Percentiles rank a stretch among this genome's conserved stretches.
Conservation (phyloP, 2,888 invertebrate species). For the Orchesella flavescens region DNA sequence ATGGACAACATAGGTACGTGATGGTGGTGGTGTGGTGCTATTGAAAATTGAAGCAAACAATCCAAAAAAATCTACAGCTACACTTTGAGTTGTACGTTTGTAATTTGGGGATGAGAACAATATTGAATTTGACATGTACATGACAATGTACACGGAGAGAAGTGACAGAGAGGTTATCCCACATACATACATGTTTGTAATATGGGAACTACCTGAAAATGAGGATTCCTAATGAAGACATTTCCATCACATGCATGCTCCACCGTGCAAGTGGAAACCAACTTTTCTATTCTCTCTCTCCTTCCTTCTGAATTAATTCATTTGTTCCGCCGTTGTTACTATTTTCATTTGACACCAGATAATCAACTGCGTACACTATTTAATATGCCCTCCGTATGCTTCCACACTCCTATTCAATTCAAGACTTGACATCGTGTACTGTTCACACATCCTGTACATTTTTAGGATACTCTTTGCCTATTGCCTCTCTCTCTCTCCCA, state of each 20-base stretch:
- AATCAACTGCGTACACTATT: slow-evolving; percentile 10
- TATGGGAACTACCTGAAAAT: too few species aligned
- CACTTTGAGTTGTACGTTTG: too few species aligned
- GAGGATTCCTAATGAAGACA: slow-evolving; percentile 55
- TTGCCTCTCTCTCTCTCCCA: neutral
- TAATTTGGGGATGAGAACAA: neutral
- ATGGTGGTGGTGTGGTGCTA: too few species aligned
- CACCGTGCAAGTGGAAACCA: neutral
- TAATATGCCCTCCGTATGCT: slow-evolving; percentile 13
- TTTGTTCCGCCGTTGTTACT: slow-evolving; percentile 50
- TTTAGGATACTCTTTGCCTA: neutral
- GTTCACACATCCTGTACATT: slow-evolving; percentile 57
- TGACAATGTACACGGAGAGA: slow-evolving; percentile 13
- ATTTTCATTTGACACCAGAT: slow-evolving; percentile 32
- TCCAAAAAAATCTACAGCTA: too few species aligned
- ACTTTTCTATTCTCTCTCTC: neutral
- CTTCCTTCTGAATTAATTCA: slow-evolving; percentile 38
- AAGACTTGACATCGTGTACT: slow-evolving; percentile 38
- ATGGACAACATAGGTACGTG: too few species aligned
- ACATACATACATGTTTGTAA: neutral
- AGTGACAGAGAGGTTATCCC: neutral
- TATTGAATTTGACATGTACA: slow-evolving; percentile 44
- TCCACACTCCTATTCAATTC: slow-evolving; percentile 27
- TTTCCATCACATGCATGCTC: slow-evolving; percentile 28
- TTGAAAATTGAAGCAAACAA: too few species aligned